Percentiles rank a stretch among this genome's conserved stretches.
These are phyloP conservation scores for Capromys pilorides DNA, from an alignment of 2,797 vertebrate species.

Conservation along the genomic window DNA sequence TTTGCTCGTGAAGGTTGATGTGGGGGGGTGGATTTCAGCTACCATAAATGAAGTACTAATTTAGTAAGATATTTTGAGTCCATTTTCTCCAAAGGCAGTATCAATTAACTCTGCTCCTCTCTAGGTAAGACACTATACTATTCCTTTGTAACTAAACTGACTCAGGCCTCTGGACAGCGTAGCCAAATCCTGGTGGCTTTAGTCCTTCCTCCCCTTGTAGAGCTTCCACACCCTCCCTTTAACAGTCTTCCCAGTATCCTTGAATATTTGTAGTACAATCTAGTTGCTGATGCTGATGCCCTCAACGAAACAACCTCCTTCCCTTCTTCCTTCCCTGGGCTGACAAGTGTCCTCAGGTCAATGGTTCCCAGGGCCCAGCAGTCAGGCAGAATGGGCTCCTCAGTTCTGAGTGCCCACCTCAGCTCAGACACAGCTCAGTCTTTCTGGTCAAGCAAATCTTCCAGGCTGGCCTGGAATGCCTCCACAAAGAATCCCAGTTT, in stretches of 20 bases:
- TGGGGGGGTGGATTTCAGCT: neutral
- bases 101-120: neutral
- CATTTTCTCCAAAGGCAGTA: neutral
- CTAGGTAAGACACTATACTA: neutral
- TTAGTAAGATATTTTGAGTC: neutral
- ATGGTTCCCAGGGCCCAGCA: too few species aligned
- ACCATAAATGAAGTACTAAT: neutral
- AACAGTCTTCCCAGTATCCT: neutral
- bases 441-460: neutral
- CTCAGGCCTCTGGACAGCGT: neutral
- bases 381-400: neutral
- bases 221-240: rapidly evolving
- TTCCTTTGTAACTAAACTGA: neutral
- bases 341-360: neutral
- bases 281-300: too few species aligned
- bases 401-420: neutral
- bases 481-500: neutral
- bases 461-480: neutral
- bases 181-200: neutral
- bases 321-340: neutral
- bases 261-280: neutral
- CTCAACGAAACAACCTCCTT: neutral
- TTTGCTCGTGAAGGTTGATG: neutral
- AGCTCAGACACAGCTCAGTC: neutral
- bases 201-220: too few species aligned